Conservation (phyloP, 2,113 vertebrate species). For the Cyrtonyx montezumae region DNA sequence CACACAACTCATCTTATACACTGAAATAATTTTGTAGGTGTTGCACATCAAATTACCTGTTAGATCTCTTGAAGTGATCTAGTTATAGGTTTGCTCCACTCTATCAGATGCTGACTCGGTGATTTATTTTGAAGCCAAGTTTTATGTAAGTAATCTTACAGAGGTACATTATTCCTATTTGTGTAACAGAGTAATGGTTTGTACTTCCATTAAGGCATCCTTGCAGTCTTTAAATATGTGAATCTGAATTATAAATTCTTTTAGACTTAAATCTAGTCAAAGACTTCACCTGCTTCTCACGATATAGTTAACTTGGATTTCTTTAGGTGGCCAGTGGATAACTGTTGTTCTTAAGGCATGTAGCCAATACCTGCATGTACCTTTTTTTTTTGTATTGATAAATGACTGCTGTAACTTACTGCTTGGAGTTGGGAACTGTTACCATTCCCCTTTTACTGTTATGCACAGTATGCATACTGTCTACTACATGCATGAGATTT, state of each 20-base stretch:
- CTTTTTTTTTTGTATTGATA: neutral
- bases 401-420: neutral
- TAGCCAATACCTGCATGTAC: neutral
- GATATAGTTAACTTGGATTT: neutral
- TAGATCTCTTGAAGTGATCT: neutral
- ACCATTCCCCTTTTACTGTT: conserved; percentile 12
- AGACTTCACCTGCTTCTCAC: neutral
- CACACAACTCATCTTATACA: neutral
- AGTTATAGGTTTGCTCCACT: neutral
- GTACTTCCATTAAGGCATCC: neutral
- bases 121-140: neutral
- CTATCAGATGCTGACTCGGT: neutral
- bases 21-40: neutral
- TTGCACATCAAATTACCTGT: neutral
- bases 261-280: neutral
- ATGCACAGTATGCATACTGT: neutral
- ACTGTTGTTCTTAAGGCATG: neutral
- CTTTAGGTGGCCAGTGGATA: neutral
- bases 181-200: neutral
- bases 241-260: neutral
- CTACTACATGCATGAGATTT: conserved; percentile 56
- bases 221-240: neutral
- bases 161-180: conserved; percentile 65
- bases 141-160: conserved; percentile 42
- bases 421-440: conserved; percentile 37